Evolutionary conservation across 2,113 vertebrate genomes (phyloP).

Genomic region (Mustelus asterias): DNA sequence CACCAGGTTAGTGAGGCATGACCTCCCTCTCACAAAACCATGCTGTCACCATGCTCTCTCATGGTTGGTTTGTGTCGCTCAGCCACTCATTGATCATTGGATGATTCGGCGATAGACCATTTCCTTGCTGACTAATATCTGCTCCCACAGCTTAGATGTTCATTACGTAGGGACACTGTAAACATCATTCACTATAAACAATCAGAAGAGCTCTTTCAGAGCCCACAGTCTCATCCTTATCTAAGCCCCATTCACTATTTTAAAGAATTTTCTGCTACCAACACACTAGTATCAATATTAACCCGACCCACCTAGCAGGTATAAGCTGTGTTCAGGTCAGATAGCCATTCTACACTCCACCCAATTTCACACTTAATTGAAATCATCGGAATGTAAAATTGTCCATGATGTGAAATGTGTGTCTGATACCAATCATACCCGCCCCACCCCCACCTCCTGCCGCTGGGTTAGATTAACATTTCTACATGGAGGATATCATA

Average conservation of each 20-base stretch:
- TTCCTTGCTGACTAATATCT: not conserved
- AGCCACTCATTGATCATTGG: not conserved
- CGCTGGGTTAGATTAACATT: not conserved
- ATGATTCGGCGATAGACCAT: not conserved
- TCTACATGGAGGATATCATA: not conserved
- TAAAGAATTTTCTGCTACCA: not conserved
- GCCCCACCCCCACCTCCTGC: not conserved
- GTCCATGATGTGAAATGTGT: not conserved
- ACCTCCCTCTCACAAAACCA: too few relatives aligned
- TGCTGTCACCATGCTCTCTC: too few relatives aligned
- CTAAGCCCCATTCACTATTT: not conserved
- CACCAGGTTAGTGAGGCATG: too few relatives aligned
- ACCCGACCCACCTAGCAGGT: not conserved
- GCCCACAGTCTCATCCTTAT: not conserved
- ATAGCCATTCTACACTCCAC: not conserved
- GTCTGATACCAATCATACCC: not conserved
- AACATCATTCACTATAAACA: not conserved
- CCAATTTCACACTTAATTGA: not conserved
- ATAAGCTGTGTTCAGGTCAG: too few relatives aligned
- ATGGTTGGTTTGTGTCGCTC: not conserved
- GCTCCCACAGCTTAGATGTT: not conserved
- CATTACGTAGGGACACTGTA: not conserved
- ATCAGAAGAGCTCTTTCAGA: not conserved
- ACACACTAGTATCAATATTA: not conserved
- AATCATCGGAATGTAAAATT: not conserved